These are phyloP conservation scores for Platerodrilus igneus DNA, from an alignment of 2,888 invertebrate species.

Conservation along the genomic window DNA sequence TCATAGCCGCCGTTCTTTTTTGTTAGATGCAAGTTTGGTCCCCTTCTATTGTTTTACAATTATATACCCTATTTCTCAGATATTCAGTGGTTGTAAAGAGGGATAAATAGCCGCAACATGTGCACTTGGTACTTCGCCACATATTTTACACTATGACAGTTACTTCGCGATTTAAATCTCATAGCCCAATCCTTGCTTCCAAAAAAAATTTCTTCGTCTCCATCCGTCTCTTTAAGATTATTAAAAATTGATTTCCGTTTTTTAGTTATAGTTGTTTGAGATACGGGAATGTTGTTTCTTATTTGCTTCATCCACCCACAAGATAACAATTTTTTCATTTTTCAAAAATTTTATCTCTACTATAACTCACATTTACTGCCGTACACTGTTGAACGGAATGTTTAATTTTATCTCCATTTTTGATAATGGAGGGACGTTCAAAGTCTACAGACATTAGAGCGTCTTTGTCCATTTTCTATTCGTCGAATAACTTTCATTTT, in stretches of 20 bases:
- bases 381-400: too few species aligned
- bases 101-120: conserved; percentile 3
- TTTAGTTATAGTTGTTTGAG: background rate
- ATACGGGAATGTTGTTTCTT: background rate
- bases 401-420: too few species aligned
- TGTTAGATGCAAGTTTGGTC: too few species aligned
- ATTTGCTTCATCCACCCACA: conserved; percentile 2
- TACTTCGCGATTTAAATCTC: background rate
- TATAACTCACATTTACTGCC: too few species aligned
- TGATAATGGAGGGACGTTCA: background rate
- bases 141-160: conserved; percentile 3
- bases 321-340: too few species aligned
- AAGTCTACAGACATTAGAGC: background rate
- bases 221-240: conserved; percentile 1
- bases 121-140: background rate
- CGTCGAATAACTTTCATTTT: too few species aligned
- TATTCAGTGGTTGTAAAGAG: too few species aligned
- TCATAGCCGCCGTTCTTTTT: too few species aligned
- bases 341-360: too few species aligned
- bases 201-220: background rate
- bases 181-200: conserved; percentile 2
- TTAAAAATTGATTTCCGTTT: conserved; percentile 2
- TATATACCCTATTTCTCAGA: too few species aligned
- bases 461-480: conserved; percentile 3
- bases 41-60: too few species aligned